Percentiles rank a stretch among this genome's conserved stretches.
phyloP scores from a whole-genome alignment of 2,888 invertebrate species.

The Spisula solida region DNA sequence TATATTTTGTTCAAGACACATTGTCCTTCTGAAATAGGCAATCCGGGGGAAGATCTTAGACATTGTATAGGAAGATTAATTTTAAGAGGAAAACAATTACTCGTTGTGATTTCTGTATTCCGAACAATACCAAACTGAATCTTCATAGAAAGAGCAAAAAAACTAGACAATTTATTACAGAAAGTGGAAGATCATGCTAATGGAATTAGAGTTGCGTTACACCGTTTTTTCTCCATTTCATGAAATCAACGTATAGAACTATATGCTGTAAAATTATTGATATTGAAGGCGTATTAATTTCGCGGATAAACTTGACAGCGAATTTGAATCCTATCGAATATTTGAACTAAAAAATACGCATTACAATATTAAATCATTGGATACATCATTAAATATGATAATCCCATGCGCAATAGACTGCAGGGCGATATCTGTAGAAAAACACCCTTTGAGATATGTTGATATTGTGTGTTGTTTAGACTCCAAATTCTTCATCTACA shows the following conservation, averaged over 20 bases:
- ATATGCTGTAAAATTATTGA: not conserved
- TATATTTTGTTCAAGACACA: too few species aligned
- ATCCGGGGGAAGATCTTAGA: not conserved
- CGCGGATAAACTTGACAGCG: too few species aligned
- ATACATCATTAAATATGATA: too few species aligned
- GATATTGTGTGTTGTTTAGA: too few species aligned
- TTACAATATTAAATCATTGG: too few species aligned
- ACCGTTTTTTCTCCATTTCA: not conserved
- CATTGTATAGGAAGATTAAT: not conserved
- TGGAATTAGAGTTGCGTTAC: not conserved
- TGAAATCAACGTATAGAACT: not conserved
- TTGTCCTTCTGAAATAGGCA: not conserved
- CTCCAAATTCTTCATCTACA: too few species aligned
- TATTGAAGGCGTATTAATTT: too few species aligned
- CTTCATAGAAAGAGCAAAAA: not conserved
- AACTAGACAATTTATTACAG: not conserved
- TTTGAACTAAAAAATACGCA: too few species aligned
- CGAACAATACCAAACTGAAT: not conserved
- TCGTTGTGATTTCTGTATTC: not conserved
- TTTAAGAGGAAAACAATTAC: conserved; percentile 1
- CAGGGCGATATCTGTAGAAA: too few species aligned
- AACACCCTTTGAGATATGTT: too few species aligned
- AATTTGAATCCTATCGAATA: too few species aligned
- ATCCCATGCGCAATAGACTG: too few species aligned
- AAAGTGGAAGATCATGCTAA: not conserved